These are phyloP conservation scores for Podilymbus podiceps DNA, from an alignment of 2,113 vertebrate species.

Conservation along the genomic window DNA sequence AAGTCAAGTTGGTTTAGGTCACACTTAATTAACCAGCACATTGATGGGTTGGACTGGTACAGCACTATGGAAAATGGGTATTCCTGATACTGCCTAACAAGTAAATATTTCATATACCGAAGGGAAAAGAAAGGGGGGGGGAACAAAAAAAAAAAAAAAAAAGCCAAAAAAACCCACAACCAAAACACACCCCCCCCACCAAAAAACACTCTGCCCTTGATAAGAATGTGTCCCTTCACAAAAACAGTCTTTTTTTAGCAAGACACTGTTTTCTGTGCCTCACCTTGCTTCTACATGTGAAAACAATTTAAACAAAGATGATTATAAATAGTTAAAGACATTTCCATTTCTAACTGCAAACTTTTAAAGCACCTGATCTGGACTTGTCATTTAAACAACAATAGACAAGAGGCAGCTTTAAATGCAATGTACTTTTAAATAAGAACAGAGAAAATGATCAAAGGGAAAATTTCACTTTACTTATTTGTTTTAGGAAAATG, in stretches of 20 bases:
- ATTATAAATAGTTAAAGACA: constrained; percentile 73
- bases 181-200: no score
- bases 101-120: constrained; percentile 80
- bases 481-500: constrained; percentile 64
- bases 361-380: constrained; percentile 44
- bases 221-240: constrained; percentile 44
- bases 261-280: constrained; percentile 40
- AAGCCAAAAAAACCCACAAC: not conserved
- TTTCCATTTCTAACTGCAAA: constrained; percentile 56
- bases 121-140: not conserved
- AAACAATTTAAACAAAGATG: constrained; percentile 49
- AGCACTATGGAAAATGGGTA: constrained; percentile 74
- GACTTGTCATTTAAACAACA: constrained; percentile 48
- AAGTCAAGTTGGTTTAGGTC: constrained; percentile 89
- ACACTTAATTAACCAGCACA: constrained; percentile 85
- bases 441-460: constrained; percentile 52
- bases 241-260: constrained; percentile 50
- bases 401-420: constrained; percentile 30
- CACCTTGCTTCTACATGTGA: constrained; percentile 26
- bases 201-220: constrained; percentile 15
- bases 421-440: constrained; percentile 21
- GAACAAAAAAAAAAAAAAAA: not conserved
- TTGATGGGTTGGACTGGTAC: constrained; percentile 72
- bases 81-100: constrained; percentile 72
- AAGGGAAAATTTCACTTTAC: constrained; percentile 42